phyloP scores from a whole-genome alignment of 1,140 invertebrate species.

The Frieseomelitta varia region DNA sequence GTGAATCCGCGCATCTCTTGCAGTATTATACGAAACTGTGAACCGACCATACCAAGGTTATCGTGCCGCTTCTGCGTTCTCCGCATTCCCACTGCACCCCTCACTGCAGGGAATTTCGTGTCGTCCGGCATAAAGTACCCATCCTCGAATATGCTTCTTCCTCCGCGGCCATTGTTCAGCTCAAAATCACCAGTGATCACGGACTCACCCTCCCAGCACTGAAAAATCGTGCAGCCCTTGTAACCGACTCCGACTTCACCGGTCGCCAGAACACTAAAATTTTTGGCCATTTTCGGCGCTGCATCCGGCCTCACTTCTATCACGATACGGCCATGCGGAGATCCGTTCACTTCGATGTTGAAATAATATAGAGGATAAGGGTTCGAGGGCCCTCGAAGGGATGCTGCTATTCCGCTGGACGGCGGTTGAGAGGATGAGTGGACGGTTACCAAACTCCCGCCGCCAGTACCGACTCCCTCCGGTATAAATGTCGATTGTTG shows the following conservation, averaged over 20 bases:
- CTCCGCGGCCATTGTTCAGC: conserved; percentile 90
- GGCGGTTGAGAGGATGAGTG: conserved; percentile 80
- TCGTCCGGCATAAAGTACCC: conserved; percentile 92
- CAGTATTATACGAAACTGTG: conserved; percentile 91
- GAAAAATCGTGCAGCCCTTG: conserved; percentile 90
- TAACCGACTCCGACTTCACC: conserved; percentile 91
- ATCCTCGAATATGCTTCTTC: conserved; percentile 89
- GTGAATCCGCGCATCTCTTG: conserved; percentile 92
- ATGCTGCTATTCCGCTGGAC: conserved; percentile 70
- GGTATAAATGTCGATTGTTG: conserved; percentile 76
- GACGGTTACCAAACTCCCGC: conserved; percentile 77
- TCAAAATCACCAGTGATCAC: conserved; percentile 92
- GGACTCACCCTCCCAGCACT: conserved; percentile 91
- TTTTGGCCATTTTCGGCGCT: conserved; percentile 95
- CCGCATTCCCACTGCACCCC: conserved; percentile 92
- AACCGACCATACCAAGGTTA: conserved; percentile 90
- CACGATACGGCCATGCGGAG: conserved; percentile 88
- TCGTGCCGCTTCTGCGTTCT: conserved; percentile 91
- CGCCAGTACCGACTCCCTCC: conserved; percentile 70
- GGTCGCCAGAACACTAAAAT: conserved; percentile 91
- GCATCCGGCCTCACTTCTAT: conserved; percentile 92
- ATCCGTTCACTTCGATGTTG: conserved; percentile 89
- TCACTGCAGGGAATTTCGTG: conserved; percentile 88
- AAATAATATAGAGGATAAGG: conserved; percentile 89
- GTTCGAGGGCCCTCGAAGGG: conserved; percentile 76